phyloP scores from a whole-genome alignment of 2,797 vertebrate species.

The Melanotaenia trifasciata region DNA sequence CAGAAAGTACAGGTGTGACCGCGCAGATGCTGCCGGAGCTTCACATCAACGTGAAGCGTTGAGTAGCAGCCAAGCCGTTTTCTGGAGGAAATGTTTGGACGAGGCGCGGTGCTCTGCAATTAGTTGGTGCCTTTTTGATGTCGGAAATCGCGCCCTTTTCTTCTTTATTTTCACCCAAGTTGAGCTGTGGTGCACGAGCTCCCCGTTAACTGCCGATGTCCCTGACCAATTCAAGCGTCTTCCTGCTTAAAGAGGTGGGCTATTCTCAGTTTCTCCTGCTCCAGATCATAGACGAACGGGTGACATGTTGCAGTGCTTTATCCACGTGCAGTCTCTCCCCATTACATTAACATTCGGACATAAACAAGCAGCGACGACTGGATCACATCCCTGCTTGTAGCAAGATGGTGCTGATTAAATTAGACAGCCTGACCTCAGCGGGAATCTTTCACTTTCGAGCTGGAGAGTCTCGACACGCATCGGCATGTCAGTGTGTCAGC shows the following conservation, averaged over 20 bases:
- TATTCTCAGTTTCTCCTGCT: slow-evolving; percentile 6
- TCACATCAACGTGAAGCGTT: slow-evolving; percentile 16
- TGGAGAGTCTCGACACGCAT: slow-evolving; percentile 16
- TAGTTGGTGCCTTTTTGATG: slow-evolving; percentile 15
- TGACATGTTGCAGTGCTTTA: neutral
- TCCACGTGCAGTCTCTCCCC: neutral
- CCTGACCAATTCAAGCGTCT: slow-evolving; percentile 84
- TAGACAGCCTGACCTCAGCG: slow-evolving; percentile 53
- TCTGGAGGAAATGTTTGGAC: slow-evolving; percentile 38
- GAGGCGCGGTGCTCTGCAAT: slow-evolving; percentile 32
- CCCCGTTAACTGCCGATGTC: slow-evolving; percentile 78
- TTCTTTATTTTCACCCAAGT: slow-evolving; percentile 31
- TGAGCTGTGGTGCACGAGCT: slow-evolving; percentile 54
- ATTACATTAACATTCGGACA: neutral
- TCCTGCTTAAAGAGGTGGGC: slow-evolving; percentile 85
- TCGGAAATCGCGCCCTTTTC: slow-evolving; percentile 18
- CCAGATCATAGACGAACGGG: neutral
- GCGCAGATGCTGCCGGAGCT: slow-evolving; percentile 42
- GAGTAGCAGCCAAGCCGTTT: slow-evolving; percentile 16
- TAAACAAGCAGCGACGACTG: neutral
- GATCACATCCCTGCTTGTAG: slow-evolving; percentile 19
- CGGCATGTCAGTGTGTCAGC: slow-evolving; percentile 37
- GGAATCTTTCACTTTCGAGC: slow-evolving; percentile 45
- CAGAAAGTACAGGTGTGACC: slow-evolving; percentile 50
- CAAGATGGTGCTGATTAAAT: slow-evolving; percentile 35